Base-by-base conservation (phyloP, 2,888 invertebrate species). In the Plebejus melissa region DNA sequence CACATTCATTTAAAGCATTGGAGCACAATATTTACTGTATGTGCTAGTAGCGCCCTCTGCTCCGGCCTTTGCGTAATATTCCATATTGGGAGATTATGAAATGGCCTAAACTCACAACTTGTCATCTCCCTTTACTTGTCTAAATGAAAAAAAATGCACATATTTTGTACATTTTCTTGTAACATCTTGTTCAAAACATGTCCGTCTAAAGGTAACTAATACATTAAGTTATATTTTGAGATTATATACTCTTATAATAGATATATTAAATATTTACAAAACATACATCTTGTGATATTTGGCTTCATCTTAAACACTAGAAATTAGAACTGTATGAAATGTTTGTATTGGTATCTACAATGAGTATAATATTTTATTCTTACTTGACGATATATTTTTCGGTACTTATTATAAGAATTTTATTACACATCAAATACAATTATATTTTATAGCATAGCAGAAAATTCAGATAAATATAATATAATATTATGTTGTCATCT, bases 201-300 rank as follows among this genome's bases (percentile, higher is more conserved):
- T 89, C 88, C 88, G 88, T 87, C 82, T 80, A 84, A 83, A 86
- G 91, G 90, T 90, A 90, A 90, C 90, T 90, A 88, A 88, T 81
- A 79, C 79, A 80, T 80, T 84, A 85, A 81, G 82, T 81, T 83
- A 84, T 22, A 22, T 22, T 80, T 82, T 86, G 89, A 90, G 89
- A 90, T 90, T 91, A 80, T 82, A 82, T 84, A 81, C 80, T 83
- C 83, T 82, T 84, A 80, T 78, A 77, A 77, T 81, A 77, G 2
- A 32, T 70, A 76, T 74, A 76, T 75, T 80, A 84, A 84, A 81
- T 81, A 85, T 85, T 81, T 87, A 85, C 82, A 84, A 82, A 79
- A 80, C 79, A 83, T 82, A 83, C 87, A 85, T 85, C 84, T 86
- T 88, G 87, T 88, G 89, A 89, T 91, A 90, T 91, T 91, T 91